Evolutionary conservation across 2,113 vertebrate species (phyloP).

Genomic region (Hippotragus niger): DNA sequence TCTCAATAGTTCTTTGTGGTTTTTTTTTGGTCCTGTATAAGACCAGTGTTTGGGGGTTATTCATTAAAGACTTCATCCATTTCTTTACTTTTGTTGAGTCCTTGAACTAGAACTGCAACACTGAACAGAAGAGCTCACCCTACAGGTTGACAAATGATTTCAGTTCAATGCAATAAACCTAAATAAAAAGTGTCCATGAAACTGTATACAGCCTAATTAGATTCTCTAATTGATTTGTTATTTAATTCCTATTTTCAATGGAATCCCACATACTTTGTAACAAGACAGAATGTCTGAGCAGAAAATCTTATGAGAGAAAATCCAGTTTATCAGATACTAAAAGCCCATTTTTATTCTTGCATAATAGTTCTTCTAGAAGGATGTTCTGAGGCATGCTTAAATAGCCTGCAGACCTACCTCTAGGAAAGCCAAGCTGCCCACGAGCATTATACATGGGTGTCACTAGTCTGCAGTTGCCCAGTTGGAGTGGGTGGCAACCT

Average conservation of each 20-base stretch:
- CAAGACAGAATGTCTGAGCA: slow-evolving; percentile 55
- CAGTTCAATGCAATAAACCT: not conserved
- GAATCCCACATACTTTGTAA: slow-evolving; percentile 20
- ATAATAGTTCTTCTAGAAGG: not conserved
- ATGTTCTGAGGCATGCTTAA: not conserved
- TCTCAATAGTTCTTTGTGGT: not conserved
- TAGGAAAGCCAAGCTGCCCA: not conserved
- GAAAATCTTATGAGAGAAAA: slow-evolving; percentile 5
- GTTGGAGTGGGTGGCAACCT: not conserved
- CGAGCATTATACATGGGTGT: not conserved
- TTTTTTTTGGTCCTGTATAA: not conserved
- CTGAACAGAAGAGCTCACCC: not conserved
- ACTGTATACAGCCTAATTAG: slow-evolving; percentile 22
- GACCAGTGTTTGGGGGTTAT: not conserved
- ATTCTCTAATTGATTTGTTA: slow-evolving; percentile 6
- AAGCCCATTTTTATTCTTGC: not conserved
- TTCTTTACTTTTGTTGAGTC: not conserved
- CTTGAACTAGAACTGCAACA: not conserved
- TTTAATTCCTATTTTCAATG: not conserved
- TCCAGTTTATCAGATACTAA: not conserved
- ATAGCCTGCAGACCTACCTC: not conserved
- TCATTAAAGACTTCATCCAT: not conserved
- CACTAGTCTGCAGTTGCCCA: not conserved
- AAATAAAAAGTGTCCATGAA: slow-evolving; percentile 12
- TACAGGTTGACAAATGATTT: not conserved